These are phyloP conservation scores for Diabrotica virgifera DNA, from an alignment of 1,140 invertebrate genomes.

Conservation along the genomic window DNA sequence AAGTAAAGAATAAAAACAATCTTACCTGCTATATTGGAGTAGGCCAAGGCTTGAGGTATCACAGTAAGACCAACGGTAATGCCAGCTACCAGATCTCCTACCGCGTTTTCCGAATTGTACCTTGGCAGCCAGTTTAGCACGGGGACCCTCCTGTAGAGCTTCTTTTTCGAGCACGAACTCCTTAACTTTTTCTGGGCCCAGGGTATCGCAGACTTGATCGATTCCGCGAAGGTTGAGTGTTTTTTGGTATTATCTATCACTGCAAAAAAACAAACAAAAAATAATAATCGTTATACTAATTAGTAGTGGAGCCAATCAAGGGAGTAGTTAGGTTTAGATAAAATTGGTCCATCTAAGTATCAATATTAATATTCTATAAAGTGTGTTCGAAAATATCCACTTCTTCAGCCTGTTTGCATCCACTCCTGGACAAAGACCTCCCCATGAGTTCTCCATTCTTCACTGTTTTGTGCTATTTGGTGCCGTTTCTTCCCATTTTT, in stretches of 20 bases:
- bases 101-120: slow-evolving; percentile 63
- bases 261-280: neutral
- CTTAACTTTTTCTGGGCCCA: slow-evolving; percentile 40
- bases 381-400: too few relatives aligned
- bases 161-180: slow-evolving; percentile 60
- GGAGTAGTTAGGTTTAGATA: too few relatives aligned
- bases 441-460: too few relatives aligned
- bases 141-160: slow-evolving; percentile 66
- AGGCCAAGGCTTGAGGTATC: slow-evolving; percentile 78
- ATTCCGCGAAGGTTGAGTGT: slow-evolving; percentile 21
- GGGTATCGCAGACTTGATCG: slow-evolving; percentile 35
- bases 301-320: too few relatives aligned
- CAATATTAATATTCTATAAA: too few relatives aligned
- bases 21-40: slow-evolving; percentile 74
- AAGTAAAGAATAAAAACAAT: too few relatives aligned
- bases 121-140: slow-evolving; percentile 70
- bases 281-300: too few relatives aligned
- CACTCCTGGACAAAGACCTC: too few relatives aligned
- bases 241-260: slow-evolving; percentile 33
- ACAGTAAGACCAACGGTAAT: slow-evolving; percentile 83
- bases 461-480: too few relatives aligned
- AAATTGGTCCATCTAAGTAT: too few relatives aligned
- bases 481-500: too few relatives aligned
- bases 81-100: slow-evolving; percentile 78
- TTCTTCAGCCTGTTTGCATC: too few relatives aligned